Evolutionary conservation across 2,888 invertebrate genomes (phyloP), one percentile per base, ranked within the genome.

Genomic region (Lymantria monacha): DNA sequence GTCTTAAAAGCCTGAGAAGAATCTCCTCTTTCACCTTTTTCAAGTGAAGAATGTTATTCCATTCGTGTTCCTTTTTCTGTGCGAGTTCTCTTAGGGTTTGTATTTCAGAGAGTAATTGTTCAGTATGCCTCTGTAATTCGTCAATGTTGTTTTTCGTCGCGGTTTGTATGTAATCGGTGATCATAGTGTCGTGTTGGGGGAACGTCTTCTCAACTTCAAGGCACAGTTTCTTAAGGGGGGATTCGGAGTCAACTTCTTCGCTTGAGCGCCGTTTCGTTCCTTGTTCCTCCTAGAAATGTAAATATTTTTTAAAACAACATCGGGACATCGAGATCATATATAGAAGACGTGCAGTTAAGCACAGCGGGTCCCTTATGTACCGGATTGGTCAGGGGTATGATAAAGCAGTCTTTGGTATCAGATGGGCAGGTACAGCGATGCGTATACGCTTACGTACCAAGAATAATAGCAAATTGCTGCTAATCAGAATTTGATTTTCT

Each of bases 1-100:
- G 93, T 54, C 96, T 92, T 52, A 95, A 91, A 36, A 97, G 83
- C 61, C 97, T 90, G 8, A 95, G 85, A 46, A 95, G 86, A 15
- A 96, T 93, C 74, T 97, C 97, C 73, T 97, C 96, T 85, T 97
- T 97, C 3, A 97, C 92, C 78, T 96, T 96, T 76, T 96, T 96
- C 62, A 96, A 87, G 70, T 96, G 95, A 11, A 97, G 80, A 48
- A 97, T 94, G 54, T 95, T 95, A 77, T 97, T 96, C 95, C 96
- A 96, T 80, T 97, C 97, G 66, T 94, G 93, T 85, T 97, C 97
- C 78, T 97, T 97, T 71, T 95, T 94, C 68, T 94, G 93, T 0
- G 96, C 95, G 46, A 96, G 85, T 67, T 95, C 95, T 59, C 95
- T 92, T 54, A 97, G 83, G 0, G 95, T 94, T 69, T 95, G 92